Percentiles rank a stretch among this genome's conserved stretches.
phyloP scores from a whole-genome alignment of 2,113 vertebrate species.

The Sturnus vulgaris region DNA sequence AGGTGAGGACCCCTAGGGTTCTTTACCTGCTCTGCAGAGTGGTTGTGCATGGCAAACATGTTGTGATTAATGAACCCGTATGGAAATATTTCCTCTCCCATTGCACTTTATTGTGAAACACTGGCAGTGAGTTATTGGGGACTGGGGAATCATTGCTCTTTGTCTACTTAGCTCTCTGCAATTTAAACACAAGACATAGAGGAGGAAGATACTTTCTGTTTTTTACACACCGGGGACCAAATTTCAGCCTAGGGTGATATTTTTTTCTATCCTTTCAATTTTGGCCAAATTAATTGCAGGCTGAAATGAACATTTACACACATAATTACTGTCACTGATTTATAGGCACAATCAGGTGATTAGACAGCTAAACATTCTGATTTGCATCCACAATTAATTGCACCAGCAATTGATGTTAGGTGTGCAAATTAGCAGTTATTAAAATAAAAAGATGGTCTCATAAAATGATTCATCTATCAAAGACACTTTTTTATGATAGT shows the following conservation, averaged over 20 bases:
- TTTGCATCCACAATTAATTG: slow-evolving; percentile 46
- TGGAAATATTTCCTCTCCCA: slow-evolving; percentile 57
- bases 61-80: slow-evolving; percentile 58
- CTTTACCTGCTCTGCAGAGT: slow-evolving; percentile 31
- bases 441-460: slow-evolving; percentile 16
- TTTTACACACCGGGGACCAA: background rate
- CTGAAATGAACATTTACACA: slow-evolving; percentile 41
- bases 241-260: background rate
- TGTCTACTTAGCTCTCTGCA: slow-evolving; percentile 31
- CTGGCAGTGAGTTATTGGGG: slow-evolving; percentile 51
- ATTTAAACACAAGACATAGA: background rate
- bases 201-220: slow-evolving; percentile 17
- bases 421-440: slow-evolving; percentile 54
- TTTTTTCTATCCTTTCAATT: slow-evolving; percentile 29
- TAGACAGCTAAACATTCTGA: slow-evolving; percentile 38
- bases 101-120: slow-evolving; percentile 53
- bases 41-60: slow-evolving; percentile 38
- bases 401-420: slow-evolving; percentile 3
- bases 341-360: slow-evolving; percentile 28
- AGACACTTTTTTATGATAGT: background rate
- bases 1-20: slow-evolving; percentile 19
- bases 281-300: slow-evolving; percentile 27
- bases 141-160: slow-evolving; percentile 51
- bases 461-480: slow-evolving; percentile 37
- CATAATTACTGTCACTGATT: slow-evolving; percentile 48